Percentiles rank a stretch among this genome's conserved stretches.
These are phyloP conservation scores for Lithophane semibrunnea DNA, from an alignment of 2,888 invertebrate genomes.

Conservation along the genomic window DNA sequence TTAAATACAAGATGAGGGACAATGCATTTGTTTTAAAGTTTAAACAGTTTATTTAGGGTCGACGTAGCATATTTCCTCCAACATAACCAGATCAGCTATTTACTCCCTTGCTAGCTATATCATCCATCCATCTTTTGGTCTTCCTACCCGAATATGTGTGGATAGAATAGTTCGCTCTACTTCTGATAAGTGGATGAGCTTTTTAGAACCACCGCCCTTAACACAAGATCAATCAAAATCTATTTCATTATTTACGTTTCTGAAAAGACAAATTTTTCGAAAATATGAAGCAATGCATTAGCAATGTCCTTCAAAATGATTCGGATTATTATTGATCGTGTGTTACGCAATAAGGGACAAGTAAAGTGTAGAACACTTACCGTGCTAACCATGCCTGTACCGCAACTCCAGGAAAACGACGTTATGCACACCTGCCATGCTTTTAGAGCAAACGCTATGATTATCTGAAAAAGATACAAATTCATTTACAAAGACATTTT, in stretches of 20 bases:
- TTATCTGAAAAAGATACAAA: slow-evolving; percentile 75
- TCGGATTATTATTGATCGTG: no score
- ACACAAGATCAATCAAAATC: no score
- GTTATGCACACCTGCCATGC: slow-evolving; percentile 86
- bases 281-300: no score
- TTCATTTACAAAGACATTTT: background rate
- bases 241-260: no score
- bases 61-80: background rate
- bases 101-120: background rate
- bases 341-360: background rate
- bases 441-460: slow-evolving; percentile 80
- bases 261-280: no score
- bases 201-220: background rate
- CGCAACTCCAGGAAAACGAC: slow-evolving; percentile 87
- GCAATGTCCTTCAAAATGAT: no score
- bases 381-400: slow-evolving; percentile 87
- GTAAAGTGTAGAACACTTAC: slow-evolving; percentile 73
- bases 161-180: background rate
- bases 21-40: no score
- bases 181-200: background rate
- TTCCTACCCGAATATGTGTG: background rate
- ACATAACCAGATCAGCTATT: background rate
- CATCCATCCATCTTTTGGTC: background rate
- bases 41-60: background rate
- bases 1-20: no score